Base-by-base conservation (phyloP, 2,797 vertebrate genomes). In the Tiaroga cobitis region DNA sequence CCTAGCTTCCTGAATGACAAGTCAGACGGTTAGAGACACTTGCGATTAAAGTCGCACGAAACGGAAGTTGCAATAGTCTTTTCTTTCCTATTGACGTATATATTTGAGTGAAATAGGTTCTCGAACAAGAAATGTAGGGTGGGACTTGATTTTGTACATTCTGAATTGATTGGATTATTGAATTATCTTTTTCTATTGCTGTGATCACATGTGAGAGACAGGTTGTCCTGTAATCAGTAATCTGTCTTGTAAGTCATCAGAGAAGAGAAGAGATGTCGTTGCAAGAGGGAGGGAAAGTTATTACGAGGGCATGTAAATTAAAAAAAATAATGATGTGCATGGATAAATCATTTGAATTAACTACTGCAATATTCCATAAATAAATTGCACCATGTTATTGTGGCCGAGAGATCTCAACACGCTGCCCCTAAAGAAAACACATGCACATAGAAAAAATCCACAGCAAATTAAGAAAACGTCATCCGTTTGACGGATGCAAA, bases 1-100 rank as follows among this genome's bases (percentile, higher is more conserved):
- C 63, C 63, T 15, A 65, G 37, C n/a, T 80, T 79, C n/a, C 77
- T 65, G 26, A 37, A 41, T 61, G 75, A n/a, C 75, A 59, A 37
- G 21, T 29, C 9, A 19, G 37, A 63, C 5, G 0, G 19, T 10
- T 5, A 4, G 16, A 46, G 26, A 19, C 46, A 74, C 24, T 46
- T 26, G 19, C 0, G 10, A 26, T 41, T 79, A 29, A 65, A 32
- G 0, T 65, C 15, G 3, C 63, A 32, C 15, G 0, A 32, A 65
- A 65, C 6, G 3, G 29, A 65, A 18, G 15, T 65, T 32, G 63
- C 7, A 1, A 32, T 29, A 32, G 63, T 32, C 29, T 16, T 65
- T 65, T 65, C 7, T 61, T 26, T n/a, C 54, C 54, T n/a, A 11
- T 10, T 65, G 63, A 65, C 3, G 7, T 65, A 18, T 65, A 18